Base-by-base conservation (phyloP, 1,140 invertebrate genomes). In the Galleria mellonella region DNA sequence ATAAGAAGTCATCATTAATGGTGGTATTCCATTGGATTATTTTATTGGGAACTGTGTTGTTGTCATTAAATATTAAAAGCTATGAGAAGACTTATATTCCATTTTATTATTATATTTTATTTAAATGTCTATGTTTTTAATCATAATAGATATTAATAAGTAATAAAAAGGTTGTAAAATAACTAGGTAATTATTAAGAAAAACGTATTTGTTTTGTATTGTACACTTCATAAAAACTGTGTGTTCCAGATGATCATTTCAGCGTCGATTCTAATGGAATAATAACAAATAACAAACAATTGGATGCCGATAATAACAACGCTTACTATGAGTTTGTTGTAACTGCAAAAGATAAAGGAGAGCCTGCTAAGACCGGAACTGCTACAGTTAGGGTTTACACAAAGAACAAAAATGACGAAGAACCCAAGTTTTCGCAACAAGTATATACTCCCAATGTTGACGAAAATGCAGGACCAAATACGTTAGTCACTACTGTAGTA, bases 371-470 rank as follows among this genome's bases (percentile, higher is more conserved):
- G 72, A 96, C 94, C 1, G 96, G 96, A 13, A 95, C 94, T 0
- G 96, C 96, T 0, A 97, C 96, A 0, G 96, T 97, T 6, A 89
- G 96, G 41, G 93, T 98, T 49, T 98, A 97, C 72, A 98, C 96
- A 2, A 97, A 97, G 70, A 98, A 97, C 69, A 97, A 97, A 85
- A 98, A 98, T 79, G 96, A 98, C 68, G 96, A 97, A 86, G 95
- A 97, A 74, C 96, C 96, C 0, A 97, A 97, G 81, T 98, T 97
- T 78, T 97, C 95, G 0, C 96, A 98, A 60, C 95, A 97, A 87
- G 96, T 98, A 0, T 98, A 98, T 72, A 97, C 96, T 0, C 96
- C 96, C 0, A 98, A 97, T 84, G 96, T 97, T 1, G 96, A 98
- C 76, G 96, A 97, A 83, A 98, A 97, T 79, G 96, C 96, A 9